Evolutionary conservation across 2,888 invertebrate species (phyloP).

Genomic region (Brachyptera putata): DNA sequence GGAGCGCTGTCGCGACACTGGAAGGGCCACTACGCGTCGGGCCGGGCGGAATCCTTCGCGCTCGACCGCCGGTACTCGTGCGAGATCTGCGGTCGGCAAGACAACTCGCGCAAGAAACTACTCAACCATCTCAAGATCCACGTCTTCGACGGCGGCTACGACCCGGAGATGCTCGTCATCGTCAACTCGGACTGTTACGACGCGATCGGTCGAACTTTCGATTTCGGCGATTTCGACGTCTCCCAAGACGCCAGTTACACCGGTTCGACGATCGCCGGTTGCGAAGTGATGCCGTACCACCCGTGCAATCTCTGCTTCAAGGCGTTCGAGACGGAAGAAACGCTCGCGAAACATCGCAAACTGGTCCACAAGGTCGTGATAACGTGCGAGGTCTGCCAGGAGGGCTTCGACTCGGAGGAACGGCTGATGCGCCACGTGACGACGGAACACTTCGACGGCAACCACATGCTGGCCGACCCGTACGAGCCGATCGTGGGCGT

Average conservation of each 20-base stretch:
- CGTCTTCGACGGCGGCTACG: slow-evolving; percentile 46
- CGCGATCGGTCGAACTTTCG: slow-evolving; percentile 30
- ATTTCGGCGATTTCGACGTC: slow-evolving; percentile 17
- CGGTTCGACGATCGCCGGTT: neutral
- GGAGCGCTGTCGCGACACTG: slow-evolving; percentile 50
- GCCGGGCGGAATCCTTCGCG: slow-evolving; percentile 30
- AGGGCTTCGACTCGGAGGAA: slow-evolving; percentile 1
- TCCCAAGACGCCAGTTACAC: slow-evolving; percentile 2
- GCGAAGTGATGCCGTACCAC: slow-evolving; percentile 31
- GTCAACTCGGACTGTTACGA: slow-evolving; percentile 37
- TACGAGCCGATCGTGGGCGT: neutral
- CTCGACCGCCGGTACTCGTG: slow-evolving; percentile 44
- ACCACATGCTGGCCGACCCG: slow-evolving; percentile 8
- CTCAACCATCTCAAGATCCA: slow-evolving; percentile 53
- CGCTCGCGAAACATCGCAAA: slow-evolving; percentile 46
- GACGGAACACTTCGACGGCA: slow-evolving; percentile 2
- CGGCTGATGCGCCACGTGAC: slow-evolving; percentile 10
- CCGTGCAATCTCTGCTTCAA: slow-evolving; percentile 47
- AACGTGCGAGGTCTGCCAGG: neutral
- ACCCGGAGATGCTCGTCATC: slow-evolving; percentile 39
- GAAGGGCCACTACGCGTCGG: slow-evolving; percentile 45
- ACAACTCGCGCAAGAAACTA: slow-evolving; percentile 51
- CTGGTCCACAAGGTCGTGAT: slow-evolving; percentile 38
- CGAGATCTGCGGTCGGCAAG: slow-evolving; percentile 52
- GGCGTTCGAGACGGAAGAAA: slow-evolving; percentile 47